Conservation (phyloP, 2,113 vertebrate species). For the Paradisaea rubra region DNA sequence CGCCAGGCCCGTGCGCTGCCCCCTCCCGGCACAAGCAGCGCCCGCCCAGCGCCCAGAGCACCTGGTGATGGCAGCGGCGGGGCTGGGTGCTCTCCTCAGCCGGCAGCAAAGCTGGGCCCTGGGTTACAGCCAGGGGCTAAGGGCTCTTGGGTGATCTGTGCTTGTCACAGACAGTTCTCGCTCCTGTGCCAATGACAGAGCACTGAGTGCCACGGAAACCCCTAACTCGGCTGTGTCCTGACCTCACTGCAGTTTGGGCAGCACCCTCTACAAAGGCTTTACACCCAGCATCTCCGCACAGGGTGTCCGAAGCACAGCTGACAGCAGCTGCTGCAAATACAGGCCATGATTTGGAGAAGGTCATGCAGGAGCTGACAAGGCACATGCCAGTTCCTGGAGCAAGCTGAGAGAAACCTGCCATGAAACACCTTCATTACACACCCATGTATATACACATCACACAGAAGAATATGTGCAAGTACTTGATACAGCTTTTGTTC, state of each 20-base stretch:
- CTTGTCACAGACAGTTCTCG: neutral
- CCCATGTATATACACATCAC: rapidly evolving
- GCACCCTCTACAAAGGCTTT: neutral
- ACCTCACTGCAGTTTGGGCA: neutral
- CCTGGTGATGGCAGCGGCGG: rapidly evolving
- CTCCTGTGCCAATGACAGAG: neutral
- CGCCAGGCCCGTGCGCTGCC: neutral
- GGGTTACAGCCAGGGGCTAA: rapidly evolving
- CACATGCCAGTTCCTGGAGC: neutral
- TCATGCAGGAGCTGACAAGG: neutral
- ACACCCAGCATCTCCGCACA: neutral
- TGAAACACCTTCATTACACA: neutral
- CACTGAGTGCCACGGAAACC: neutral
- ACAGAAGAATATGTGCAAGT: neutral
- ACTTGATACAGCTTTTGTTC: neutral
- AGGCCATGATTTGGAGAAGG: neutral
- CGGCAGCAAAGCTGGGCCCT: neutral
- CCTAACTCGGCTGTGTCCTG: neutral
- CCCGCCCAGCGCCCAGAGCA: neutral
- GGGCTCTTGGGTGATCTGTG: rapidly evolving
- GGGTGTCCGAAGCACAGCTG: neutral
- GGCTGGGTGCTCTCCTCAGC: neutral
- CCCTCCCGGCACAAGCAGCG: neutral
- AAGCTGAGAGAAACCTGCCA: neutral
- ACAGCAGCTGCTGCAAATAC: neutral